Evolutionary conservation across 2,888 invertebrate genomes (phyloP).

Genomic region (Oegoconia quadripuncta): DNA sequence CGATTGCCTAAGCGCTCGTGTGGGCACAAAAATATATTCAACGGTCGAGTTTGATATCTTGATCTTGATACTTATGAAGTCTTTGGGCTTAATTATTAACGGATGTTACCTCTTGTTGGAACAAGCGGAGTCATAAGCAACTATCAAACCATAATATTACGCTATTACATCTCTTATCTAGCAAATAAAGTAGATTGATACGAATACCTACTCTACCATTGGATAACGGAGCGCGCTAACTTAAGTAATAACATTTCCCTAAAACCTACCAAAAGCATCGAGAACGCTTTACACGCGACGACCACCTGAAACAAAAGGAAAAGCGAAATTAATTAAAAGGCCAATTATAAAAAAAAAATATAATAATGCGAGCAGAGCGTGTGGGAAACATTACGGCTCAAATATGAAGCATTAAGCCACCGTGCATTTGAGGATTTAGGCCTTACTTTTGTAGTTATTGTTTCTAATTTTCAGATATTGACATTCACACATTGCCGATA

Average conservation of each 20-base stretch:
- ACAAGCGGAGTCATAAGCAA: conserved; percentile 34
- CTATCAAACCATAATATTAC: too few relatives aligned
- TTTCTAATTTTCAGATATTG: neutral
- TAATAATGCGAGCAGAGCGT: conserved; percentile 37
- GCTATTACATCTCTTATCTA: neutral
- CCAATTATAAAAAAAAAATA: conserved; percentile 65
- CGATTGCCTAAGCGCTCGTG: conserved; percentile 77
- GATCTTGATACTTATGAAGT: too few relatives aligned
- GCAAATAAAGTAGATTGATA: too few relatives aligned
- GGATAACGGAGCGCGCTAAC: conserved; percentile 42
- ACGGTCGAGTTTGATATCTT: conserved; percentile 71
- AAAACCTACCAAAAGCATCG: conserved; percentile 65
- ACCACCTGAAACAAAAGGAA: conserved; percentile 79
- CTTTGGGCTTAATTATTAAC: neutral
- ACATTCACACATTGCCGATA: too few relatives aligned
- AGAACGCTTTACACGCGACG: conserved; percentile 58
- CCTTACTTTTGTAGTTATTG: too few relatives aligned
- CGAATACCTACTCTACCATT: neutral
- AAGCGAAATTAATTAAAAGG: conserved; percentile 79
- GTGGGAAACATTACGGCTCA: conserved; percentile 20
- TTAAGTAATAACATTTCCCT: conserved; percentile 24
- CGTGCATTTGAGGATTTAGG: conserved; percentile 9
- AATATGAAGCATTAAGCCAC: conserved; percentile 22
- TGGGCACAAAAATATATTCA: conserved; percentile 74
- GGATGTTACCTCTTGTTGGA: conserved; percentile 41